Evolutionary conservation across 2,888 invertebrate genomes (phyloP).

Genomic region (Salpingus planirostris): DNA sequence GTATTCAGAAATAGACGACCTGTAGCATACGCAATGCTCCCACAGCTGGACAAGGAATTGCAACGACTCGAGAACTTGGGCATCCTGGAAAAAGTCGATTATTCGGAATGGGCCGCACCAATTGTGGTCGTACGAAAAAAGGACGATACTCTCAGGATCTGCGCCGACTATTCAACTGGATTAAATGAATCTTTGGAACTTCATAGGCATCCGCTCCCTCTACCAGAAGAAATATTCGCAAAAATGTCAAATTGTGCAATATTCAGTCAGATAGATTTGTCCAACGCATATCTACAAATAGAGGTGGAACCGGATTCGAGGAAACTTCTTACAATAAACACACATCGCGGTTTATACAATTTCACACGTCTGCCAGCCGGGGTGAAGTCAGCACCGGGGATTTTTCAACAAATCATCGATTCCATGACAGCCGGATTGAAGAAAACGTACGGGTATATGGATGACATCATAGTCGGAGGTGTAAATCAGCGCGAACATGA

Average conservation of each 20-base stretch:
- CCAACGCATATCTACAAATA: conserved; percentile 3
- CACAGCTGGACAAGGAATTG: too few relatives aligned
- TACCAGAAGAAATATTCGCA: too few relatives aligned
- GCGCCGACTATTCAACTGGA: too few relatives aligned
- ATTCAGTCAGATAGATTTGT: conserved; percentile 4
- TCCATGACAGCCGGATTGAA: conserved; percentile 1
- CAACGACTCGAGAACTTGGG: background rate
- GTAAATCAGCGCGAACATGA: too few relatives aligned
- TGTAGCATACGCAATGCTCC: too few relatives aligned
- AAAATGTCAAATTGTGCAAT: conserved; percentile 1
- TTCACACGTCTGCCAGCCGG: background rate
- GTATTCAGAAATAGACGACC: conserved; percentile 4
- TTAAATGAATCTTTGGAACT: conserved; percentile 1
- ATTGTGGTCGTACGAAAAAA: background rate
- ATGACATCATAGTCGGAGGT: too few relatives aligned
- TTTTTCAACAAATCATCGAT: conserved; percentile 5
- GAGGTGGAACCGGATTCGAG: conserved; percentile 1
- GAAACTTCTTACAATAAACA: conserved; percentile 4
- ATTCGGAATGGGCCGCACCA: background rate
- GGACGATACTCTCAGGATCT: too few relatives aligned
- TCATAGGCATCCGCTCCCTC: conserved; percentile 5
- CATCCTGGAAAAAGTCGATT: background rate
- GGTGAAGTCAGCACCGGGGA: too few relatives aligned
- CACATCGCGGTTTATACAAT: conserved; percentile 4
- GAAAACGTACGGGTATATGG: conserved; percentile 2